phyloP scores from a whole-genome alignment of 2,888 invertebrate species.

The Sesia apiformis region DNA sequence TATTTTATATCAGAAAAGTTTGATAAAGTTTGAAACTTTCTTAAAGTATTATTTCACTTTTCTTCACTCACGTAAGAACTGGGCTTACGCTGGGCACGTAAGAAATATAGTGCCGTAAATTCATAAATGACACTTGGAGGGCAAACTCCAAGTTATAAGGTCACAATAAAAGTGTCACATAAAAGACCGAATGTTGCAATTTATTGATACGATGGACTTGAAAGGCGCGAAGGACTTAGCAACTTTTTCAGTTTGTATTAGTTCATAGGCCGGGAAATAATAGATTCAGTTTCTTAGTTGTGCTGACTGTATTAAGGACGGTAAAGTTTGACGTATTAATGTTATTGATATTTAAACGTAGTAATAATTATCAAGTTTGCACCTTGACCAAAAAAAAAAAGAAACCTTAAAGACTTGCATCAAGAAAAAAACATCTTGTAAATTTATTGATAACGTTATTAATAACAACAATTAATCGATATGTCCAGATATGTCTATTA shows the following conservation, averaged over 20 bases:
- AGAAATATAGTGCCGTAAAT: conserved; percentile 48
- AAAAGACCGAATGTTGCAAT: conserved; percentile 33
- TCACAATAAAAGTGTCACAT: conserved; percentile 50
- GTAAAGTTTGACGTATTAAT: too few relatives aligned
- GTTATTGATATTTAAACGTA: too few relatives aligned
- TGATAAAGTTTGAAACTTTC: neutral
- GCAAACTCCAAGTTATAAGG: conserved; percentile 46
- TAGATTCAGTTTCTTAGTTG: too few relatives aligned
- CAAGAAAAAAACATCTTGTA: too few relatives aligned
- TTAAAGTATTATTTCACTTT: conserved; percentile 6
- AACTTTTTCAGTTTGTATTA: neutral
- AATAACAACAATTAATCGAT: neutral
- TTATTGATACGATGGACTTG: conserved; percentile 32
- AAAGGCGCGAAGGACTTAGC: neutral
- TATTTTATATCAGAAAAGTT: neutral
- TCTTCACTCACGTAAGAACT: conserved; percentile 23
- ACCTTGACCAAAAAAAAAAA: too few relatives aligned
- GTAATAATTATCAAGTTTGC: too few relatives aligned
- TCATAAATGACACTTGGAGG: conserved; percentile 45
- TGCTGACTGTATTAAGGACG: too few relatives aligned
- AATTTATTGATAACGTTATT: too few relatives aligned
- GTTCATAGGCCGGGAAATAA: neutral
- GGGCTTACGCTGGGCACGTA: conserved; percentile 22
- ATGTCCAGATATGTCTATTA: neutral
- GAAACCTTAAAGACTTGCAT: too few relatives aligned